Evolutionary conservation across 2,797 vertebrate genomes (phyloP), one percentile per base, ranked within the genome.

Genomic region (Enteromius anoplus): DNA sequence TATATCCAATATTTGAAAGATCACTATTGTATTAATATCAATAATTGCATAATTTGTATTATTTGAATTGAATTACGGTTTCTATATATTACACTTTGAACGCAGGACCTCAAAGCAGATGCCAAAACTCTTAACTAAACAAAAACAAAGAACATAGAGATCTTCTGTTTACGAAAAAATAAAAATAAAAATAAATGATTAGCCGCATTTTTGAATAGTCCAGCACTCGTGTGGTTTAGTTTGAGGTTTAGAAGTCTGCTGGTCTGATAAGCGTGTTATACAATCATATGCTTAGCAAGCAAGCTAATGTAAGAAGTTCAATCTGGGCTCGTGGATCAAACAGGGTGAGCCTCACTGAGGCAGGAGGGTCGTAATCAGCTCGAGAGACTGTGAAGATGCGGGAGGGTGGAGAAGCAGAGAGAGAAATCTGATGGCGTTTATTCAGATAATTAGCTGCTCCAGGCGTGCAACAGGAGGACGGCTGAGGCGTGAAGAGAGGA

Each of bases 271-370:
- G 29, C 19, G n/a, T 0, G 42, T 2, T 70, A 58, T 14, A 21
- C 15, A 49, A 78, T 65, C 26, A 55, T 40, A 53, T 75, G 70
- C 15, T 17, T 29, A 49, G 23, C 26, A 72, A 55, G n/a, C 3
- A 55, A 66, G 49, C 17, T 26, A 42, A 40, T 19, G 32, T 23
- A 15, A 9, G 45, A 65, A 78, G 19, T 51, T 37, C 5, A 76
- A 62, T 66, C 62, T 64, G 55, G 29, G 79, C 69, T 64, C 69
- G 37, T 37, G 55, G 69, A 73, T 81, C 51, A 72, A 71, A 80
- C 78, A 17, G 19, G 26, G 78, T 42, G 40, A 72, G 26, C 23
- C 21, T 72, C 53, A 64, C 79, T 64, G n/a, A 10, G 60, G 68
- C 78, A 60, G 66, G 19, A 80, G 40, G 68, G 1, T 51, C 49